phyloP scores from a whole-genome alignment of 2,888 invertebrate genomes.

The Schrankia costaestrigalis region DNA sequence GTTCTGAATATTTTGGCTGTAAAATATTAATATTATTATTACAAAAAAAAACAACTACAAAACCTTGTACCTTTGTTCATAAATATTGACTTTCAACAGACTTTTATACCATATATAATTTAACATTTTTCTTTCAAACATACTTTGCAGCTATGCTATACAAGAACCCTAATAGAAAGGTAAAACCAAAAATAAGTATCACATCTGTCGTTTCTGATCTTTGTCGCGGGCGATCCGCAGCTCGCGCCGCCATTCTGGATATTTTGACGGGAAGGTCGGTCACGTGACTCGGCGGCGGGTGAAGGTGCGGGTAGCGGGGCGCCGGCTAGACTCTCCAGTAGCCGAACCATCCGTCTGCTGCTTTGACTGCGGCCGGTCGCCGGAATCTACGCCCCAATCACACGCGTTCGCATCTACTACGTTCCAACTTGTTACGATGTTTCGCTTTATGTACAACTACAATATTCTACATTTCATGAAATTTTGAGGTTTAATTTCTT shows the following conservation, averaged over 20 bases:
- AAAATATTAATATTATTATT: too few relatives aligned
- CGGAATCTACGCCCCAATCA: slow-evolving; percentile 71
- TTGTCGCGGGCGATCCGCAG: slow-evolving; percentile 55
- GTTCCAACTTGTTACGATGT: slow-evolving; percentile 38
- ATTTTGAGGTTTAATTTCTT: slow-evolving; percentile 8
- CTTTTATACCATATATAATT: too few relatives aligned
- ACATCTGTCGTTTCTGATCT: slow-evolving; percentile 34
- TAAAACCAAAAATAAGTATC: neutral
- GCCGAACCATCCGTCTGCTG: slow-evolving; percentile 81
- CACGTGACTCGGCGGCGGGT: slow-evolving; percentile 83
- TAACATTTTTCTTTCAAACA: too few relatives aligned
- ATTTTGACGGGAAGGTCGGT: slow-evolving; percentile 93
- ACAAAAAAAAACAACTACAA: too few relatives aligned
- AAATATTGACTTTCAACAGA: too few relatives aligned
- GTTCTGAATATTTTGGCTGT: too few relatives aligned
- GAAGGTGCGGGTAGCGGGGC: slow-evolving; percentile 60
- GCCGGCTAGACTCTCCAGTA: slow-evolving; percentile 84
- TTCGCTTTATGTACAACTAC: slow-evolving; percentile 24
- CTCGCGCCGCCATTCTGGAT: slow-evolving; percentile 82
- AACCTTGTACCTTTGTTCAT: too few relatives aligned
- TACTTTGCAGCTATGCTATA: too few relatives aligned
- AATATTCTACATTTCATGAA: slow-evolving; percentile 13
- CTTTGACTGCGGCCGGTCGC: slow-evolving; percentile 73
- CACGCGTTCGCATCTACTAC: slow-evolving; percentile 49
- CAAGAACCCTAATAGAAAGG: too few relatives aligned